Percentiles rank a stretch among this genome's conserved stretches.
phyloP scores from a whole-genome alignment of 2,113 vertebrate species.

The Sinocyclocheilus rhinocerous region DNA sequence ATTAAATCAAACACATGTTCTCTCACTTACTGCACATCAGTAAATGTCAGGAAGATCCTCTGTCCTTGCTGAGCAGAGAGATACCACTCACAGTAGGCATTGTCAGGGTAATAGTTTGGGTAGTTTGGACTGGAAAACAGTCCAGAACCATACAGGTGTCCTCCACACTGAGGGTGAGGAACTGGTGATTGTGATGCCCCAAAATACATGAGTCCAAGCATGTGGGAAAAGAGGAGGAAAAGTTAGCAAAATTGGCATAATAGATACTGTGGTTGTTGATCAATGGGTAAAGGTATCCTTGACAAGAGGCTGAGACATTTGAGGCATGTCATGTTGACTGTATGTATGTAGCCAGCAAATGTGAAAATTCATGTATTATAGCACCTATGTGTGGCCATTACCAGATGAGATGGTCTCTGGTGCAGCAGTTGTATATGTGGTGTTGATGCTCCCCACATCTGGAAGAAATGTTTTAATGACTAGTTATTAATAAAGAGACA shows the following conservation, averaged over 20 bases:
- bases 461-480: too few species aligned
- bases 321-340: too few species aligned
- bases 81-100: slow-evolving; percentile 82
- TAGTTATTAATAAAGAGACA: too few species aligned
- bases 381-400: too few species aligned
- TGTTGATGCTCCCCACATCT: too few species aligned
- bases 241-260: neutral
- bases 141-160: slow-evolving; percentile 71
- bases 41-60: neutral
- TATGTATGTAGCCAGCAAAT: too few species aligned
- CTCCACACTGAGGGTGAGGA: slow-evolving; percentile 74
- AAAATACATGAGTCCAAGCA: neutral
- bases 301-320: too few species aligned
- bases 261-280: neutral
- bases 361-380: too few species aligned
- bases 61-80: slow-evolving; percentile 70
- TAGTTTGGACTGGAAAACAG: slow-evolving; percentile 82
- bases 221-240: neutral
- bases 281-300: neutral
- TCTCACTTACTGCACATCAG: slow-evolving; percentile 81
- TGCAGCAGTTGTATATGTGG: too few species aligned
- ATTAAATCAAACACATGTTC: neutral
- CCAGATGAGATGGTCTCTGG: too few species aligned
- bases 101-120: slow-evolving; percentile 74
- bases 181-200: neutral